Evolutionary conservation across 2,797 vertebrate genomes (phyloP), one percentile per base, ranked within the genome.

Genomic region (Falco naumanni): DNA sequence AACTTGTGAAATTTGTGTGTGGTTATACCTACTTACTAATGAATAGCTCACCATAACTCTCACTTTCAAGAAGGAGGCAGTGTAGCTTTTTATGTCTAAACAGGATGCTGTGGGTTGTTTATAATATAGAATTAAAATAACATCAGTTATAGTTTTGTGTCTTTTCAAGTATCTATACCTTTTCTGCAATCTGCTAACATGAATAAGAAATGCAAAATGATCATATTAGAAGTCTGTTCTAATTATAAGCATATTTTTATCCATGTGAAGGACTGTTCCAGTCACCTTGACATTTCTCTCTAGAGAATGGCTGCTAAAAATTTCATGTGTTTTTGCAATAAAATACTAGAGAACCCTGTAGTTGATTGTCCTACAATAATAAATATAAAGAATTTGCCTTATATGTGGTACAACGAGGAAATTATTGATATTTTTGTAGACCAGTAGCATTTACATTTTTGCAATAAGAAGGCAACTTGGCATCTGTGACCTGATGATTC

Each of bases 251-350:
- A 2, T 78, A 63, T 95, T 95, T 94, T 96, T 95, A 74, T 90
- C 56, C 37, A 77, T 96, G 78, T 88, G 92, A 97, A 97, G 86
- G 64, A 65, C 81, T 90, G 81, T 89, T 85, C 61, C 81, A 57
- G 93, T 94, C 87, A 92, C 90, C 97, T 96, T 97, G 95, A 97
- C 90, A 96, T 97, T 96, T 97, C 47, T 64, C 94, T 96, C 93
- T 87, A 94, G 95, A 97, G 93, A 72, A 95, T 34, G 54, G 21
- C 78, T 96, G 94, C 96, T 97, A 96, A 97, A 98, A 97, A 97
- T 86, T 97, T 98, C 81, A 91, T 93, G 72, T 93, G 81, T 41
- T 96, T 96, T 96, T 95, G 86, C 89, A 96, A 68, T 97, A 84
- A 95, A 95, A 51, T 80, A 96, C 90, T 91, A 65, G 64, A 92